phyloP scores from a whole-genome alignment of 2,113 vertebrate genomes.

The Cheirogaleus medius region DNA sequence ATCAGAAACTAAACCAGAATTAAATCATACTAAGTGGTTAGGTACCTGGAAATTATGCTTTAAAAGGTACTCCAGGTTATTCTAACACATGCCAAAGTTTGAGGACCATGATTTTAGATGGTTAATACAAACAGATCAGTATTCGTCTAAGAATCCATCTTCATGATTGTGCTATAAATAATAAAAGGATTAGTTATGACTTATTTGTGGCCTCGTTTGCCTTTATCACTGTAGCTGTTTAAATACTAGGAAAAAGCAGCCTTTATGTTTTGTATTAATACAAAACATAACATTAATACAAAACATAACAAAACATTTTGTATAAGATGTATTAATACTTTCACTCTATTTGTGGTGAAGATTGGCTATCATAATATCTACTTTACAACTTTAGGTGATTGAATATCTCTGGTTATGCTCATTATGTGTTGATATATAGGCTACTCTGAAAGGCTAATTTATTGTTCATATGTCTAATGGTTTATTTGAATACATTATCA shows the following conservation, averaged over 20 bases:
- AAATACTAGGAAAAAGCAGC: background rate
- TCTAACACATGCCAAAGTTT: background rate
- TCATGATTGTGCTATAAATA: background rate
- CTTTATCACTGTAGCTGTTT: background rate
- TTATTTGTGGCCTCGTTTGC: background rate
- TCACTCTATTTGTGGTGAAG: background rate
- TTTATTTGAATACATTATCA: background rate
- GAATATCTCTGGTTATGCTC: background rate
- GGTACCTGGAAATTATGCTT: background rate
- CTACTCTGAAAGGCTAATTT: background rate
- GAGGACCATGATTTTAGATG: background rate
- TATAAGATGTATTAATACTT: background rate
- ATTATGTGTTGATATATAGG: background rate
- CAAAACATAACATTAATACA: too few relatives aligned
- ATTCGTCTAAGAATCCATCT: background rate
- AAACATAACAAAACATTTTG: too few relatives aligned
- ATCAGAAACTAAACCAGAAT: background rate
- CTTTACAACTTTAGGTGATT: background rate
- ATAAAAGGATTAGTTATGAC: background rate
- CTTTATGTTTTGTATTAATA: background rate
- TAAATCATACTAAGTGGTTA: background rate
- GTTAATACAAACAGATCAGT: background rate
- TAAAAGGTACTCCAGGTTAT: background rate
- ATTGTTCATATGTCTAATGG: background rate
- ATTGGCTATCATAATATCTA: background rate